phyloP scores from a whole-genome alignment of 2,797 vertebrate genomes.

The Lateolabrax maculatus region DNA sequence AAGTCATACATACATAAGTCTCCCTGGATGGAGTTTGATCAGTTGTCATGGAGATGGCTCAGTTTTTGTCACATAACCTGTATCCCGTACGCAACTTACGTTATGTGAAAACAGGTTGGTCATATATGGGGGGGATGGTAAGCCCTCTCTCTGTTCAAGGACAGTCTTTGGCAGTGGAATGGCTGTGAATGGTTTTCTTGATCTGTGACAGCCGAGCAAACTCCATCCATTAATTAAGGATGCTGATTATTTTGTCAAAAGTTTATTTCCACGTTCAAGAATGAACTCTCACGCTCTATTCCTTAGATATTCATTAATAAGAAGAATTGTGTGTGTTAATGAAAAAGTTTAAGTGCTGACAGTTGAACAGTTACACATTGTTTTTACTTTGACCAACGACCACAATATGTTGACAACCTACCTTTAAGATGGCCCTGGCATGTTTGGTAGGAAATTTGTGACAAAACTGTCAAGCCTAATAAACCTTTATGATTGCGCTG shows the following conservation, averaged over 20 bases:
- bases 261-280: background rate
- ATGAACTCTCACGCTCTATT: background rate
- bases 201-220: background rate
- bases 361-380: background rate
- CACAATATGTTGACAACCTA: too few relatives aligned
- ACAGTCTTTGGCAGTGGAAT: background rate
- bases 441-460: background rate
- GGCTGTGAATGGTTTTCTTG: background rate
- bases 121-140: background rate
- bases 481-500: background rate
- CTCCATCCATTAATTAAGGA: background rate
- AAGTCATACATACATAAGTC: too few relatives aligned
- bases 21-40: background rate
- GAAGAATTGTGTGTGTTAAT: background rate
- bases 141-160: too few relatives aligned
- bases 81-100: too few relatives aligned
- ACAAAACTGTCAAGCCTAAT: background rate
- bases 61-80: too few relatives aligned
- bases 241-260: background rate
- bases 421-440: background rate
- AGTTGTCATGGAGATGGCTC: background rate
- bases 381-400: background rate
- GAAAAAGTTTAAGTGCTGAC: background rate
- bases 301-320: background rate
- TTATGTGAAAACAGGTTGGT: too few relatives aligned